Evolutionary conservation across 2,888 invertebrate species (phyloP).

Genomic region (Pandemis corylana): DNA sequence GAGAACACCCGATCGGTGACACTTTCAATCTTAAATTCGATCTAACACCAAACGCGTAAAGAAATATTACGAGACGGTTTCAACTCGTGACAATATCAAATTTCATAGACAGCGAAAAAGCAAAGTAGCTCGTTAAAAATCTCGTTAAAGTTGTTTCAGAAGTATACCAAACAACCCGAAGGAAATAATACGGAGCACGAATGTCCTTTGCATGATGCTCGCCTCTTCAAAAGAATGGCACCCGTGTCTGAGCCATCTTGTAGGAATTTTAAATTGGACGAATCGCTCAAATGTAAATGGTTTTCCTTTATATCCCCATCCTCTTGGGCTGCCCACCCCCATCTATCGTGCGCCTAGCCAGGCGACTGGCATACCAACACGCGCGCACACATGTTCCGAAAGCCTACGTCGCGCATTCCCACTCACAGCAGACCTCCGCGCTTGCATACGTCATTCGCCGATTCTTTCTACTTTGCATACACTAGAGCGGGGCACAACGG

Average conservation of each 20-base stretch:
- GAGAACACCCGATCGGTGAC: constrained; percentile 69
- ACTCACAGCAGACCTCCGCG: constrained; percentile 68
- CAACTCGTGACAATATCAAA: constrained; percentile 11
- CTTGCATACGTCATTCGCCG: constrained; percentile 75
- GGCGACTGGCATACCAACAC: constrained; percentile 83
- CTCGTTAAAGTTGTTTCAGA: constrained; percentile 58
- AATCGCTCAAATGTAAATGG: constrained; percentile 86
- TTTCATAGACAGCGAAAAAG: constrained; percentile 18
- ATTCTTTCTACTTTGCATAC: constrained; percentile 67
- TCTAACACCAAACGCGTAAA: constrained; percentile 51
- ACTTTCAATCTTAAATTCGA: constrained; percentile 65
- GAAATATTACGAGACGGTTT: not conserved
- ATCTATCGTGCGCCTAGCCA: constrained; percentile 83
- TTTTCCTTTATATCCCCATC: constrained; percentile 85
- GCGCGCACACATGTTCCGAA: constrained; percentile 72
- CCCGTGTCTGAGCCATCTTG: constrained; percentile 85
- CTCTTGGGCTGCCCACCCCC: constrained; percentile 81
- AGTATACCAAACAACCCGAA: constrained; percentile 51
- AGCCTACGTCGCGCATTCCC: constrained; percentile 79
- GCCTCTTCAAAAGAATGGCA: constrained; percentile 83
- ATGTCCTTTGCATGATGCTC: constrained; percentile 77
- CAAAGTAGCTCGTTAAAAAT: constrained; percentile 51
- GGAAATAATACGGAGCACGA: constrained; percentile 57
- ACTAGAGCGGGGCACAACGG: constrained; percentile 57
- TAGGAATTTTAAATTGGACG: constrained; percentile 86